These are phyloP conservation scores for Setophaga kirtlandii DNA, from an alignment of 2,113 vertebrate species.

Conservation along the genomic window DNA sequence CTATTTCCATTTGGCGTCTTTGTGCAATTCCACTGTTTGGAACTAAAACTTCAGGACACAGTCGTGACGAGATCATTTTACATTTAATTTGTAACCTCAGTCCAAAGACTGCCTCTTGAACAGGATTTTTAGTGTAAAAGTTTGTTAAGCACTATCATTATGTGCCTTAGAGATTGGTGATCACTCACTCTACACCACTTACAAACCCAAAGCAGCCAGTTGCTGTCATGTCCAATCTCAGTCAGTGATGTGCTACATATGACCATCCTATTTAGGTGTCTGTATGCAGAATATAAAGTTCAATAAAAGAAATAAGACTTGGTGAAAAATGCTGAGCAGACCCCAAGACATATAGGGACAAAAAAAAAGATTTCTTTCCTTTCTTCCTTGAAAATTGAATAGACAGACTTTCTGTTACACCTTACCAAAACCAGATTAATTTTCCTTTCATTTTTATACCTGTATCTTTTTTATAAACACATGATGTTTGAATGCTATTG, in stretches of 20 bases:
- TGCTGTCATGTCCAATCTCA: not conserved
- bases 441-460: not conserved
- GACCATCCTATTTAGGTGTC: not conserved
- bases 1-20: not conserved
- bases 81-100: not conserved
- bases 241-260: not conserved
- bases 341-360: not conserved
- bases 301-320: not conserved
- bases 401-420: not conserved
- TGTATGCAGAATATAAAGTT: not conserved
- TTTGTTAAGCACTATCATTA: not conserved
- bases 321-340: not conserved
- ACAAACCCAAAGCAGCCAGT: not conserved
- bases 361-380: not conserved
- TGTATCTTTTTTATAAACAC: not conserved
- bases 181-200: not conserved
- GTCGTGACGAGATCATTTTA: not conserved
- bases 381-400: not conserved
- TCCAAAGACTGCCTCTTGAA: not conserved
- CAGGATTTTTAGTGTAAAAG: not conserved
- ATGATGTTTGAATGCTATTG: not conserved
- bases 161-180: not conserved
- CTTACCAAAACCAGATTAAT: not conserved
- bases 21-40: not conserved
- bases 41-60: not conserved